Base-by-base conservation (phyloP, 2,113 vertebrate species). In the Pica pica region DNA sequence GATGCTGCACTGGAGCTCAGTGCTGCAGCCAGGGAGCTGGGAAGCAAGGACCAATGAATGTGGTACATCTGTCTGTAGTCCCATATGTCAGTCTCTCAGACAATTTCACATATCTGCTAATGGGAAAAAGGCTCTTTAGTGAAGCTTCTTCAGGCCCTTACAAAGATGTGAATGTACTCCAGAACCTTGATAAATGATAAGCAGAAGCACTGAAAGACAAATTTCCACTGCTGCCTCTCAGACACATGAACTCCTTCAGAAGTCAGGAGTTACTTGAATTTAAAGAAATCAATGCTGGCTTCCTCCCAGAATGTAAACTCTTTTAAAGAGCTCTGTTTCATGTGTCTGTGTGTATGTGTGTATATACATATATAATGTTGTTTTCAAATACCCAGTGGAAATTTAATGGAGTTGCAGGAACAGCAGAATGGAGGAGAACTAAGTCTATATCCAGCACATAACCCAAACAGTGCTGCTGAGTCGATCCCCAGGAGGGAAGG, bases 171-270 rank as follows among this genome's bases (percentile, higher is more conserved):
- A 96, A 92, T 47, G 60, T 95, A 69, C 73, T 95, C 53, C 85
- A 87, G 85, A 95, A 95, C 87, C 79, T 59, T 69, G 87, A 53
- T 90, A 82, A 96, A 70, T 87, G 89, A 89, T 83, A 89, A 92
- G 87, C 89, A 57, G 52, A 94, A 94, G 86, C 64, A 90, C 64
- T 92, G 71, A 81, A 95, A 90, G 90, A 93, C 69, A 85, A 71
- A 93, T 93, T 95, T 94, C 74, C 73, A 83, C 59, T 95, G 57
- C 79, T 90, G 60, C 84, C 92, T 93, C 83, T 88, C 90, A 97
- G 74, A 92, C 90, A 82, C 68, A 57, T 35, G 83, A 91, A 82
- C 71, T 90, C 56, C 77, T 94, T 93, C 57, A 15, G 57, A 94
- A 94, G 87, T 92, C 85, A 95, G 83, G 83, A 95, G 68, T 95